A percentile compares a stretch with the other conserved stretches of the same genome.
Evolutionary conservation across 2,113 vertebrate genomes (phyloP).

Genomic region (Chionodraco myersi): DNA sequence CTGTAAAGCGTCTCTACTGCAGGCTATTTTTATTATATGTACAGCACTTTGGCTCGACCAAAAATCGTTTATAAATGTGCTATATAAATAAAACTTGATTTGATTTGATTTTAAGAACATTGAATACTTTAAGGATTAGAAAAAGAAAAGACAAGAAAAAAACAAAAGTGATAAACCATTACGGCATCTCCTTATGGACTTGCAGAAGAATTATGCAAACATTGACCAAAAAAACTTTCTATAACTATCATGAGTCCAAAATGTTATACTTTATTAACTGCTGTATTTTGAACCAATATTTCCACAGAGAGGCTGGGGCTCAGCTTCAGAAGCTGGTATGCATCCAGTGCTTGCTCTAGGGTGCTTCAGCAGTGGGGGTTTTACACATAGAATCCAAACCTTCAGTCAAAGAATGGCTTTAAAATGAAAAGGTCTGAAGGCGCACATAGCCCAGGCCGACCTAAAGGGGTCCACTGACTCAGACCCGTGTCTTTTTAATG

Average conservation of each 20-base stretch:
- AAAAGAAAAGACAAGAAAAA: not conserved
- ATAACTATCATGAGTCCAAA: not conserved
- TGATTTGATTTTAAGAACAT: too few species aligned
- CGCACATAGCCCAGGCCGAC: too few species aligned
- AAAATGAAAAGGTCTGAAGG: too few species aligned
- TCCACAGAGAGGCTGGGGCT: not conserved
- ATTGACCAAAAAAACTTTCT: too few species aligned
- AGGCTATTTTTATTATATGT: too few species aligned
- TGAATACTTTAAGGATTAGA: not conserved
- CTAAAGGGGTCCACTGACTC: too few species aligned
- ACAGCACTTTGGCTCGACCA: too few species aligned
- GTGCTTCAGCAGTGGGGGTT: not conserved
- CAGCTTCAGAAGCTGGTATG: not conserved
- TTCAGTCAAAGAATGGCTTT: not conserved
- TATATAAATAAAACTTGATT: too few species aligned
- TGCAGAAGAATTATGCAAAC: too few species aligned
- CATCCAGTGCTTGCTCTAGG: not conserved
- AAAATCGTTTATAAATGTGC: too few species aligned
- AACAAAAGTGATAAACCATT: not conserved
- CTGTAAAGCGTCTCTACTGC: too few species aligned
- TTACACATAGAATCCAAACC: not conserved
- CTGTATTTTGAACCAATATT: not conserved
- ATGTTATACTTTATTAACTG: not conserved
- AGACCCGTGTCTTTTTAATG: too few species aligned
- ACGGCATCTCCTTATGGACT: not conserved